Evolutionary conservation across 64 coral and sea anemone species (phyloP).

Genomic region (Montipora sp.): DNA sequence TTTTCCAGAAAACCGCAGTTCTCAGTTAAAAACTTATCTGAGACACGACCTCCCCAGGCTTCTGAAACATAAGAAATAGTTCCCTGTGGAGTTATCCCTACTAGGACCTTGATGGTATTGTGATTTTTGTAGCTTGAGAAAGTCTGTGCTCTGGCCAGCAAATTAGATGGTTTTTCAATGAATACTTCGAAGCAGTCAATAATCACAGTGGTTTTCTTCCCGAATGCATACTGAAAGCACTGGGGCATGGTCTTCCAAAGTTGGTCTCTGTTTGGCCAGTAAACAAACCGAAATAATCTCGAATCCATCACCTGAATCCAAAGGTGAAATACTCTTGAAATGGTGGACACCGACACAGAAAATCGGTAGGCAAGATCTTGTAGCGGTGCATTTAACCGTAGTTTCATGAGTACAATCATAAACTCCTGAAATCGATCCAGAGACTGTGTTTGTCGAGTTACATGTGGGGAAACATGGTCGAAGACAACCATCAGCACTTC

Average conservation of each 20-base stretch:
- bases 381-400: not conserved
- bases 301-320: conserved; percentile 18
- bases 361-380: conserved; percentile 14
- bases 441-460: too few species aligned
- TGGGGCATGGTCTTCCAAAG: conserved; percentile 14
- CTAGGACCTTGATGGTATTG: too few species aligned
- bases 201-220: conserved; percentile 27
- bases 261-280: conserved; percentile 23
- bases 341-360: conserved; percentile 12
- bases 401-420: too few species aligned
- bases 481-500: too few species aligned
- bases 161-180: too few species aligned
- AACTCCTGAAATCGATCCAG: too few species aligned
- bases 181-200: not conserved
- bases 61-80: conserved; percentile 9
- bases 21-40: conserved; percentile 28
- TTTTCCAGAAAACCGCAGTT: conserved; percentile 25
- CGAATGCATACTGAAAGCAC: conserved; percentile 36
- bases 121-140: too few species aligned
- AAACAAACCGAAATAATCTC: conserved; percentile 22
- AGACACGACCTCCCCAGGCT: conserved; percentile 18
- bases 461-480: too few species aligned
- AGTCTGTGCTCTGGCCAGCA: too few species aligned
- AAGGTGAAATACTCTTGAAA: conserved; percentile 7
- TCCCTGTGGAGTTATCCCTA: conserved; percentile 16